Evolutionary conservation across 2,113 vertebrate species (phyloP).

Genomic region (Circaetus gallicus): DNA sequence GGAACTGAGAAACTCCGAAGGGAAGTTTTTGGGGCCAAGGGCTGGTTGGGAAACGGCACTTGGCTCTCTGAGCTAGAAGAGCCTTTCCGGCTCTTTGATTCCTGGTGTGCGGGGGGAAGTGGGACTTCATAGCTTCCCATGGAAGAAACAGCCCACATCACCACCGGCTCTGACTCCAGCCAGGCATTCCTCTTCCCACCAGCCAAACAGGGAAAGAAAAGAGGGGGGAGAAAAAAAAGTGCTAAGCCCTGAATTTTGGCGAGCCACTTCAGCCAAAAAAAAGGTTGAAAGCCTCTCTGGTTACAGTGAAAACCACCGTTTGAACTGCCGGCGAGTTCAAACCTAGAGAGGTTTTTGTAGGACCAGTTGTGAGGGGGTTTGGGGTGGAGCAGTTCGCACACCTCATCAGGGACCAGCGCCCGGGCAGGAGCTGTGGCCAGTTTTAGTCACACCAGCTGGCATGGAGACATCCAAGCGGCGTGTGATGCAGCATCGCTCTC

Average conservation of each 20-base stretch:
- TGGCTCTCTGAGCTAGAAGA: neutral
- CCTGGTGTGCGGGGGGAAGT: neutral
- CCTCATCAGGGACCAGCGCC: neutral
- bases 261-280: neutral
- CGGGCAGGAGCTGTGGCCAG: neutral
- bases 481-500: neutral
- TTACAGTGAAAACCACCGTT: neutral
- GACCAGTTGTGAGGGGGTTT: neutral
- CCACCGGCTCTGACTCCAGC: neutral
- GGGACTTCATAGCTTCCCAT: neutral
- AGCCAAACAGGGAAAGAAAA: neutral
- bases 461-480: neutral
- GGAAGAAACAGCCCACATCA: neutral
- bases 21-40: neutral
- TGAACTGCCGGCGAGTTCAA: neutral
- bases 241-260: conserved; percentile 18
- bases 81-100: conserved; percentile 25
- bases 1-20: conserved; percentile 9
- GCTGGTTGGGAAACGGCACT: neutral
- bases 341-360: neutral
- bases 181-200: neutral
- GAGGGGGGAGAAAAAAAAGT: neutral
- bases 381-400: neutral
- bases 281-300: neutral
- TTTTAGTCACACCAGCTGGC: neutral